A percentile compares a stretch with the other conserved stretches of the same genome.
These are phyloP conservation scores for Rattus rattus DNA, from an alignment of 2,113 vertebrate genomes.

Conservation along the genomic window DNA sequence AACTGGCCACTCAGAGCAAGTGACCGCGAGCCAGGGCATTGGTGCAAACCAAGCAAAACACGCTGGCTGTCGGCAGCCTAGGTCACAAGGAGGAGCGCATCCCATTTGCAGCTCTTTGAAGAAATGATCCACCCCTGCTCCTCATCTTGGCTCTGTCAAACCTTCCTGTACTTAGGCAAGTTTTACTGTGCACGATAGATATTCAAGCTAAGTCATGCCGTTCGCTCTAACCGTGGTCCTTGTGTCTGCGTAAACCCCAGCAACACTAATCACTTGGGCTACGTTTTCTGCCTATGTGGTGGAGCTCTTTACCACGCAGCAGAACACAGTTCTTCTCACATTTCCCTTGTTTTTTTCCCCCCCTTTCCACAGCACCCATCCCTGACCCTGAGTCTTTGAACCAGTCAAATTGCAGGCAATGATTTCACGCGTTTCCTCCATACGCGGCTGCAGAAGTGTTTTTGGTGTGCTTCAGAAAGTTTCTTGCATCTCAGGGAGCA, in stretches of 20 bases:
- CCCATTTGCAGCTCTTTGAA: background rate
- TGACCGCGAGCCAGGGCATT: constrained; percentile 70
- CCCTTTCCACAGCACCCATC: too few species aligned
- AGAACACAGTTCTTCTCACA: background rate
- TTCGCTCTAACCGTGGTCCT: too few species aligned
- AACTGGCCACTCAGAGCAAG: constrained; percentile 79
- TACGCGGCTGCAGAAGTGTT: background rate
- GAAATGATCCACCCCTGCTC: background rate
- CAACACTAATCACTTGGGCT: background rate
- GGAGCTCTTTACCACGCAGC: background rate
- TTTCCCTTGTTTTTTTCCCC: background rate
- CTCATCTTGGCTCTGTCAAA: background rate
- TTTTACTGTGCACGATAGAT: background rate
- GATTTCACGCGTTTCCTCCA: background rate
- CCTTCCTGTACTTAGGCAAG: background rate
- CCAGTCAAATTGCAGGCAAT: background rate
- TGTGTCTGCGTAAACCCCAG: too few species aligned
- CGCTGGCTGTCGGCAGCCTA: background rate
- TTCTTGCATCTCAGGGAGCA: background rate
- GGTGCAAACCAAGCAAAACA: constrained; percentile 79
- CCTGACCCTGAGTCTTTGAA: background rate
- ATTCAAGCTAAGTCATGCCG: background rate
- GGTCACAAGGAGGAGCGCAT: background rate
- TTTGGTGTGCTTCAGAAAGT: background rate
- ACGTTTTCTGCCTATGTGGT: background rate